Conservation (phyloP, 2,797 vertebrate genomes). For the Sebastes cheni region DNA sequence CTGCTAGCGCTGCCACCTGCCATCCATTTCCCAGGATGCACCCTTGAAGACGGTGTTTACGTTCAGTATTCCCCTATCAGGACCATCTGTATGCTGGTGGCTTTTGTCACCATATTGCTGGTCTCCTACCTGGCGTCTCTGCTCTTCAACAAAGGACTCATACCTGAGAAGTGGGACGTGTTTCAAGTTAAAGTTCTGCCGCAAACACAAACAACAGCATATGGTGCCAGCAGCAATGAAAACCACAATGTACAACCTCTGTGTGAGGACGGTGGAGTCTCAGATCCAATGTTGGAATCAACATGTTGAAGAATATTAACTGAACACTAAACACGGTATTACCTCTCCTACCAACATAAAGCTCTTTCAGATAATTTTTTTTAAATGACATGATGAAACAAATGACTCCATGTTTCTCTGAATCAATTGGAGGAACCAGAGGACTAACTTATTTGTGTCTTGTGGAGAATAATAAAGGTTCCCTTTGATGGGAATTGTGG, state of each 20-base stretch:
- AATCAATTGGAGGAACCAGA: not conserved
- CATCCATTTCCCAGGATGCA: slow-evolving; percentile 73
- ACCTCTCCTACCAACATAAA: not conserved
- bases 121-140: slow-evolving; percentile 15
- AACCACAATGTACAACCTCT: not conserved
- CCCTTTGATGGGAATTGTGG: too few relatives aligned
- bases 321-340: not conserved
- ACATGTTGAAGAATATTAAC: not conserved
- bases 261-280: not conserved
- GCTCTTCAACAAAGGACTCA: slow-evolving; percentile 39
- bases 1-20: slow-evolving; percentile 46
- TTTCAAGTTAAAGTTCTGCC: slow-evolving; percentile 15
- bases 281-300: not conserved
- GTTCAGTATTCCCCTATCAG: slow-evolving; percentile 77
- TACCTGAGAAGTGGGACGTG: slow-evolving; percentile 41
- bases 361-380: not conserved
- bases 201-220: not conserved
- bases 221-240: not conserved
- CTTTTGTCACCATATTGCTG: slow-evolving; percentile 45
- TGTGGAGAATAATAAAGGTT: not conserved
- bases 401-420: not conserved
- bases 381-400: not conserved
- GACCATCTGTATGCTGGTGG: slow-evolving; percentile 72
- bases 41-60: slow-evolving; percentile 48
- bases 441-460: not conserved